These are phyloP conservation scores for Distichodus sexfasciatus DNA, from an alignment of 2,797 vertebrate species.

Conservation along the genomic window DNA sequence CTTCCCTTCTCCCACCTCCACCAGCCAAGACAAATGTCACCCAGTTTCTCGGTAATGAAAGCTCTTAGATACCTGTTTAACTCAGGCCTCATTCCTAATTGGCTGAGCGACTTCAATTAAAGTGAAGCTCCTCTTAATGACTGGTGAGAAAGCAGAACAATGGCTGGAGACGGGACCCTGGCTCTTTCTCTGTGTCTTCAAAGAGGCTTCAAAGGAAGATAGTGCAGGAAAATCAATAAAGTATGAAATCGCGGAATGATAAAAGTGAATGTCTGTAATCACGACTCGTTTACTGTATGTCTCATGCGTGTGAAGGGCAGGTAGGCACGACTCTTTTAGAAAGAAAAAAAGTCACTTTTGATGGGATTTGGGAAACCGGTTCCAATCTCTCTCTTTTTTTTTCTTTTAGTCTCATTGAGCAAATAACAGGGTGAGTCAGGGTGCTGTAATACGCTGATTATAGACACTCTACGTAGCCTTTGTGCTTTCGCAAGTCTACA, in stretches of 20 bases:
- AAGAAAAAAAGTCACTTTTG: not conserved
- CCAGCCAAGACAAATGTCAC: no score
- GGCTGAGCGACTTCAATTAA: not conserved
- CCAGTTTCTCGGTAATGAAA: no score
- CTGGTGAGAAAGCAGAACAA: constrained; percentile 5
- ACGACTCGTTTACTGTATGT: constrained; percentile 25
- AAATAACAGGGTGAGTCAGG: constrained; percentile 3
- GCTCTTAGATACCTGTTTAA: not conserved
- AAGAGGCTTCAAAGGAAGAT: constrained; percentile 30
- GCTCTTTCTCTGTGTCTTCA: constrained; percentile 21
- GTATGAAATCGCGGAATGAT: constrained; percentile 24
- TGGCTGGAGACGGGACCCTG: not conserved
- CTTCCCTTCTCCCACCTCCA: no score
- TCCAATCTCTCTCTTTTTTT: not conserved
- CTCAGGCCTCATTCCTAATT: not conserved
- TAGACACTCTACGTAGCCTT: no score
- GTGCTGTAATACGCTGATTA: not conserved
- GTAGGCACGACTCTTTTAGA: not conserved
- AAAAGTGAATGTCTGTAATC: constrained; percentile 8
- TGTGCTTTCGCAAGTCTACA: no score
- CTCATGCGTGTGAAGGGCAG: constrained; percentile 7
- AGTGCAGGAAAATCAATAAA: constrained; percentile 25
- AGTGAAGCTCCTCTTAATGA: not conserved
- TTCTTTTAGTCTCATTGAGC: not conserved
- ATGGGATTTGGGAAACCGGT: not conserved